phyloP scores from a whole-genome alignment of 53 echinoderm and acorn worm species.

The Mesocentrotus franciscanus region DNA sequence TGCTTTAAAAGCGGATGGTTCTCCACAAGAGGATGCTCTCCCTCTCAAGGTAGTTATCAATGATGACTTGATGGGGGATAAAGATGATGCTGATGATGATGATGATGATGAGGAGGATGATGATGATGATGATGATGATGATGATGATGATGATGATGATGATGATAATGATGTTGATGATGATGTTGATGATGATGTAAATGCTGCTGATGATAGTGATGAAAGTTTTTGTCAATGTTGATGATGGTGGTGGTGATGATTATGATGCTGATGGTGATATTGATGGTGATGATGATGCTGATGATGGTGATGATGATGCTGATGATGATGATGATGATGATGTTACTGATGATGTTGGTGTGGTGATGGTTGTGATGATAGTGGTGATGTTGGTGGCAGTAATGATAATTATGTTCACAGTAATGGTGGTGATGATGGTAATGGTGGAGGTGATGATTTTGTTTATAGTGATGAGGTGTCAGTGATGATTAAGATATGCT shows the following conservation, averaged over 20 bases:
- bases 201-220: neutral
- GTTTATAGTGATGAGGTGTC: neutral
- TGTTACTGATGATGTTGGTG: neutral
- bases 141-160: neutral
- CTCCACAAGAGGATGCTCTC: slow-evolving; percentile 47
- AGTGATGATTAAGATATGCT: neutral
- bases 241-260: neutral
- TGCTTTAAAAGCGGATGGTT: slow-evolving; percentile 8
- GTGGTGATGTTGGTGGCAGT: too few species aligned
- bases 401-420: neutral
- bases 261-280: neutral
- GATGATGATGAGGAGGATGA: slow-evolving; percentile 28
- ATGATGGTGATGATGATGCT: neutral
- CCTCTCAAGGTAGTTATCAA: slow-evolving; percentile 13
- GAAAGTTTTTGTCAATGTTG: neutral
- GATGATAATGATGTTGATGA: slow-evolving; percentile 4
- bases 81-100: slow-evolving; percentile 16
- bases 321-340: neutral
- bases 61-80: neutral
- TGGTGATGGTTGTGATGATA: neutral
- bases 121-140: neutral
- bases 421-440: neutral
- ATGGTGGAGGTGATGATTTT: neutral
- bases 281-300: neutral
- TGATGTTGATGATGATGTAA: slow-evolving; percentile 11